Evolutionary conservation across 2,888 invertebrate genomes (phyloP).

Genomic region (Rhamnusium bicolor): DNA sequence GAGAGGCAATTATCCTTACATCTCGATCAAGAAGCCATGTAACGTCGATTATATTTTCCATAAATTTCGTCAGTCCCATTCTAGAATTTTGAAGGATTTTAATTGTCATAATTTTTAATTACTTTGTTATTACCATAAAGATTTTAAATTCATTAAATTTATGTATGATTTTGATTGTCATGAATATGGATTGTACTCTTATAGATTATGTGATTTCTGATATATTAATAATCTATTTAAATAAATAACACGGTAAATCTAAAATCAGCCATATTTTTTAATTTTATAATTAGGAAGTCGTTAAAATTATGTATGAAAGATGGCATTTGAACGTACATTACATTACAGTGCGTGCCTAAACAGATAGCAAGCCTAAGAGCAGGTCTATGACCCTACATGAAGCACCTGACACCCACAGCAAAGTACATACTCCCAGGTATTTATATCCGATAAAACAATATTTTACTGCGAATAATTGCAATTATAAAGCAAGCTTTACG

Average conservation of each 20-base stretch:
- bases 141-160: too few relatives aligned
- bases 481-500: constrained; percentile 66
- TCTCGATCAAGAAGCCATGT: too few relatives aligned
- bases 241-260: constrained; percentile 1
- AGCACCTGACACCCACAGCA: constrained; percentile 71
- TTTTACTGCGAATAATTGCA: constrained; percentile 70
- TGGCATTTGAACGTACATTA: constrained; percentile 52
- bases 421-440: constrained; percentile 61
- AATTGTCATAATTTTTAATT: too few relatives aligned
- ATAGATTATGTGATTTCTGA: too few relatives aligned
- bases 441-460: constrained; percentile 70
- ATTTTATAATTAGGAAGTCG: constrained; percentile 54
- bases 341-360: constrained; percentile 59
- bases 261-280: constrained; percentile 6
- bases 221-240: constrained; percentile 3
- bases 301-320: constrained; percentile 55
- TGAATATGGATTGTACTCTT: too few relatives aligned
- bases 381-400: constrained; percentile 68
- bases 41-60: too few relatives aligned
- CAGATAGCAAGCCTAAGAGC: constrained; percentile 47
- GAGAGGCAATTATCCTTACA: too few relatives aligned
- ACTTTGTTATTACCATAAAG: too few relatives aligned
- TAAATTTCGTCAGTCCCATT: too few relatives aligned
- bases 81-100: too few relatives aligned
- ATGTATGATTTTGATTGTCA: too few relatives aligned